These are phyloP conservation scores for Lasioglossum albipes DNA, from an alignment of 1,140 invertebrate genomes.

Conservation along the genomic window DNA sequence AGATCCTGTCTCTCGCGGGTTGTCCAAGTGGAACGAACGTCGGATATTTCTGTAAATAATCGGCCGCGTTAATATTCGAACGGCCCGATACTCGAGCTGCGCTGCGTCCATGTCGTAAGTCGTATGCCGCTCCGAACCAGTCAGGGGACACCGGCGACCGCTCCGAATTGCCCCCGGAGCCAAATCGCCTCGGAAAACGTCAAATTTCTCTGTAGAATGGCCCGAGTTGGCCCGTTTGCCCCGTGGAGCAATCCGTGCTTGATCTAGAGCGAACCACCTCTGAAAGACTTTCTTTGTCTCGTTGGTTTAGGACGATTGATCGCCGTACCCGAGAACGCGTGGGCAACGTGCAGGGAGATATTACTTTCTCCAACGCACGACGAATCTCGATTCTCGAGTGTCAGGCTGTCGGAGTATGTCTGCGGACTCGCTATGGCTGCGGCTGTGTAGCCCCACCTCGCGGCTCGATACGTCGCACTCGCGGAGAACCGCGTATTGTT, in stretches of 20 bases:
- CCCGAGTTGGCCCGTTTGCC: too few species aligned
- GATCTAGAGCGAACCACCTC: background rate
- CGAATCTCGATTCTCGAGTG: background rate
- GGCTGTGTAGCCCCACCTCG: background rate
- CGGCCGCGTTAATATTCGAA: background rate
- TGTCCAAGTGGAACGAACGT: constrained; percentile 12
- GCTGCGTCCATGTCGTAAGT: too few species aligned
- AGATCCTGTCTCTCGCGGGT: constrained; percentile 19
- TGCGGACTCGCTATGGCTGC: constrained; percentile 1
- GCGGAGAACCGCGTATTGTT: background rate
- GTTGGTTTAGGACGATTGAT: too few species aligned
- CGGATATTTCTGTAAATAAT: constrained; percentile 1
- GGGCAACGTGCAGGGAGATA: too few species aligned
- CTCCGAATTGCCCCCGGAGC: too few species aligned
- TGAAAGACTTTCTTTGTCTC: too few species aligned
- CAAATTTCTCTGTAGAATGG: too few species aligned
- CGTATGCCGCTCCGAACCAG: background rate
- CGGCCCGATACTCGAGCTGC: background rate
- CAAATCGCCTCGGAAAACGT: too few species aligned
- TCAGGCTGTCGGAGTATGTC: background rate
- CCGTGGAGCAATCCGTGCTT: too few species aligned
- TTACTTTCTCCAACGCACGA: background rate
- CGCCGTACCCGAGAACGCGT: too few species aligned
- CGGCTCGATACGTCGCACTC: constrained; percentile 1
- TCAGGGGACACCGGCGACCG: too few species aligned